Percentiles rank a stretch among this genome's conserved stretches.
Evolutionary conservation across 2,113 vertebrate genomes (phyloP).

Genomic region (Catagonus wagneri): DNA sequence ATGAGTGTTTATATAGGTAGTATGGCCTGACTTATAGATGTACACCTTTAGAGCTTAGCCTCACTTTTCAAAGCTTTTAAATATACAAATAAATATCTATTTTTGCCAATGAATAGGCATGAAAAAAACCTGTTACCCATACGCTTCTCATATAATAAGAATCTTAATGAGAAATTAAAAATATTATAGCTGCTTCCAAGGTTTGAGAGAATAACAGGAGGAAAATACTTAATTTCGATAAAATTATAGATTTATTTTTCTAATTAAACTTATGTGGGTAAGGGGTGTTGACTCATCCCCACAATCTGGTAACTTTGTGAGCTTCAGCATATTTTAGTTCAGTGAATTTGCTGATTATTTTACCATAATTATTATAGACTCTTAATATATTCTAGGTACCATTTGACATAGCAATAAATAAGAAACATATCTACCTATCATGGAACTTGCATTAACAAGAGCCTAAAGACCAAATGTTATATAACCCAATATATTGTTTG

Average conservation of each 20-base stretch:
- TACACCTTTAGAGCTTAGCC: not conserved
- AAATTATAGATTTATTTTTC: constrained; percentile 30
- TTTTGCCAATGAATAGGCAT: not conserved
- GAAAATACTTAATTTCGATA: not conserved
- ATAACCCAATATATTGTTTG: not conserved
- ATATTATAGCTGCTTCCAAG: not conserved
- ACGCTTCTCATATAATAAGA: not conserved
- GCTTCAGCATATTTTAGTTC: not conserved
- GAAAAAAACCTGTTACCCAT: not conserved
- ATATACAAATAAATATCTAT: not conserved
- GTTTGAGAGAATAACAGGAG: not conserved
- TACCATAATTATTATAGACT: not conserved
- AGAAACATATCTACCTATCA: not conserved
- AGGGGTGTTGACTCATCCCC: not conserved
- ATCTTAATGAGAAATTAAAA: constrained; percentile 25
- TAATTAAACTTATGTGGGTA: not conserved
- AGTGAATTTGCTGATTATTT: not conserved
- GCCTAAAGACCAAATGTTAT: not conserved
- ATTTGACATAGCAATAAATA: not conserved
- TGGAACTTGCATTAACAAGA: not conserved
- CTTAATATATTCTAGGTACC: not conserved
- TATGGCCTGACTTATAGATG: not conserved
- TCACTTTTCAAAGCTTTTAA: not conserved
- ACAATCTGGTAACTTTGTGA: not conserved
- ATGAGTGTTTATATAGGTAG: not conserved